Percentiles rank a stretch among this genome's conserved stretches.
These are phyloP conservation scores for Aspidiotus destructor DNA, from an alignment of 2,888 invertebrate species.

Conservation along the genomic window DNA sequence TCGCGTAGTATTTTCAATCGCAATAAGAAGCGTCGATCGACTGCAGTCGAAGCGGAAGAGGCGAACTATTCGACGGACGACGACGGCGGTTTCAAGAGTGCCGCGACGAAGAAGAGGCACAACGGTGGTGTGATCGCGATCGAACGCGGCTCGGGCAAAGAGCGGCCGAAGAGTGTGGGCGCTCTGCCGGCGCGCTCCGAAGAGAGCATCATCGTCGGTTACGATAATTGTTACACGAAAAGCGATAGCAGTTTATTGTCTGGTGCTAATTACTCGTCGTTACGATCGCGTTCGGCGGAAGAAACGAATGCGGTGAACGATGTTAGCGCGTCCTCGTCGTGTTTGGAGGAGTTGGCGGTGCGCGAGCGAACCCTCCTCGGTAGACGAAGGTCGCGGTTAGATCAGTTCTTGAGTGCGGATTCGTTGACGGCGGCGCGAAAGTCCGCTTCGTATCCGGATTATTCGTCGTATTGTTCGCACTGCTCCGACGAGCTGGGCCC, in stretches of 20 bases:
- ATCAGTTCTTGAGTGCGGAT: conserved; percentile 10
- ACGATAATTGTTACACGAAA: conserved; percentile 38
- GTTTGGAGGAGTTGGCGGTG: neutral
- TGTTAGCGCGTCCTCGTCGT: neutral
- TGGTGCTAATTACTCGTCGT: too few species aligned
- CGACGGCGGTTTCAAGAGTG: conserved; percentile 34
- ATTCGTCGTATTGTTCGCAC: conserved; percentile 2
- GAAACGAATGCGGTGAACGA: neutral
- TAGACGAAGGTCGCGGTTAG: neutral
- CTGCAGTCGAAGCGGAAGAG: neutral
- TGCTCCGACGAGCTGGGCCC: neutral
- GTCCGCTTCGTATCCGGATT: conserved; percentile 31
- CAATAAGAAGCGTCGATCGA: neutral
- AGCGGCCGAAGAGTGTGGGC: conserved; percentile 40
- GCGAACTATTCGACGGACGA: conserved; percentile 21
- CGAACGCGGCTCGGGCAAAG: conserved; percentile 21
- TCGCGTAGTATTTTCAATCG: neutral
- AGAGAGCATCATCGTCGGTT: conserved; percentile 40
- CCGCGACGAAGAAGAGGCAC: conserved; percentile 27
- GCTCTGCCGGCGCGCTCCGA: conserved; percentile 41
- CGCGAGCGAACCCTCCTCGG: neutral
- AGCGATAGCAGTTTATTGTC: conserved; percentile 34
- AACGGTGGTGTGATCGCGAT: conserved; percentile 31
- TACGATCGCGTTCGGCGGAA: neutral
- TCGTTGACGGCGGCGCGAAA: conserved; percentile 8